These are phyloP conservation scores for Rhinophrynus dorsalis DNA, from an alignment of 2,797 vertebrate species.

Conservation along the genomic window DNA sequence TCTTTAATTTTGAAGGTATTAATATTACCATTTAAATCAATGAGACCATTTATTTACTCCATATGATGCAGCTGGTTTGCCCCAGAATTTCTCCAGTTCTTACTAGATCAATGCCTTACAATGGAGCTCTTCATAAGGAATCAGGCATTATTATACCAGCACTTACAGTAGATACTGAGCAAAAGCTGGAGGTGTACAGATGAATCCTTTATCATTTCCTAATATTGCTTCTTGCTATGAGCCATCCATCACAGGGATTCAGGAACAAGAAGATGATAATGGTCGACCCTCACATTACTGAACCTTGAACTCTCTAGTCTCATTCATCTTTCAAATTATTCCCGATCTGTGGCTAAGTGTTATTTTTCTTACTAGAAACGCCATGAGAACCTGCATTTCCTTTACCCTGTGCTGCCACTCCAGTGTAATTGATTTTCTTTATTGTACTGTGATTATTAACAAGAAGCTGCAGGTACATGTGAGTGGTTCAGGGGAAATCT, in stretches of 20 bases:
- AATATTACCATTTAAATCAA: no score
- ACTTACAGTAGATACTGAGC: constrained; percentile 57
- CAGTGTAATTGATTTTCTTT: constrained; percentile 71
- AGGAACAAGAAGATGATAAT: constrained; percentile 71
- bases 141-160: constrained; percentile 56
- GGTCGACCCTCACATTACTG: constrained; percentile 68
- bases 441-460: background rate
- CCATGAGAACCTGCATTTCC: constrained; percentile 59
- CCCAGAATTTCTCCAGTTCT: no score
- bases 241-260: constrained; percentile 68
- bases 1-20: no score
- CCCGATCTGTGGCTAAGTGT: constrained; percentile 60
- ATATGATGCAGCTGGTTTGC: no score
- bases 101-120: constrained; percentile 53
- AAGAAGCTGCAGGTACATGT: no score
- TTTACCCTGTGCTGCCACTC: constrained; percentile 63
- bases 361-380: constrained; percentile 60
- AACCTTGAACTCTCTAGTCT: constrained; percentile 77
- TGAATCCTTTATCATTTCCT: constrained; percentile 66
- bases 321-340: constrained; percentile 74
- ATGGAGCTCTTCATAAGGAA: constrained; percentile 59
- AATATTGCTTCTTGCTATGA: constrained; percentile 67
- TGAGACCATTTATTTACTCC: no score
- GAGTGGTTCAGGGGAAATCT: no score
- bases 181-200: constrained; percentile 55